These are phyloP conservation scores for Sebastes umbrosus DNA, from an alignment of 2,797 vertebrate species.

Conservation along the genomic window DNA sequence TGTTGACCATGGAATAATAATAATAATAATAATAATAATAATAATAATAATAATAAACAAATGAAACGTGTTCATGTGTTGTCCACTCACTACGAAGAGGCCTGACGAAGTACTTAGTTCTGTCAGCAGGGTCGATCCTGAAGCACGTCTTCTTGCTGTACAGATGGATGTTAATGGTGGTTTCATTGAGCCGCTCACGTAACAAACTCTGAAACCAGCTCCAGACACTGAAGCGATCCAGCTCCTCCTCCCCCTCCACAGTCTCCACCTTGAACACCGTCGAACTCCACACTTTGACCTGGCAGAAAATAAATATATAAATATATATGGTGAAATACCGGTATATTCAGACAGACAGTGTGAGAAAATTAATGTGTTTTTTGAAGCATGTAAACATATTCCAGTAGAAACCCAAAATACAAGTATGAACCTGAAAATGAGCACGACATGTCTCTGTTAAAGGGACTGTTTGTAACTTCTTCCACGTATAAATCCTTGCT, in stretches of 20 bases:
- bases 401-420: too few species aligned
- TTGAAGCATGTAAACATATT: too few species aligned
- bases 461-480: too few species aligned
- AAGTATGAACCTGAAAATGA: too few species aligned
- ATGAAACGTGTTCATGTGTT: fast-evolving
- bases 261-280: constrained; percentile 87
- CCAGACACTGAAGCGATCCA: constrained; percentile 87
- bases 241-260: constrained; percentile 88
- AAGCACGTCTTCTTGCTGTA: constrained; percentile 92
- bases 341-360: too few species aligned
- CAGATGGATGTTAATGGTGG: constrained; percentile 86
- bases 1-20: neutral
- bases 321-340: too few species aligned
- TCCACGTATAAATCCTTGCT: too few species aligned
- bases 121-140: constrained; percentile 84
- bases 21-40: too few species aligned
- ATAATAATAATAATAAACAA: neutral
- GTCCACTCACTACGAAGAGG: constrained; percentile 84
- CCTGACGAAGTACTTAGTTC: constrained; percentile 76
- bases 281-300: constrained; percentile 91
- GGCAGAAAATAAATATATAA: neutral
- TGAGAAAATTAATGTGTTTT: too few species aligned
- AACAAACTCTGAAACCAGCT: constrained; percentile 83
- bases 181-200: constrained; percentile 90
- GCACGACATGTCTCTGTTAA: too few species aligned